These are phyloP conservation scores for Piprites chloris DNA, from an alignment of 2,113 vertebrate species.

Conservation along the genomic window DNA sequence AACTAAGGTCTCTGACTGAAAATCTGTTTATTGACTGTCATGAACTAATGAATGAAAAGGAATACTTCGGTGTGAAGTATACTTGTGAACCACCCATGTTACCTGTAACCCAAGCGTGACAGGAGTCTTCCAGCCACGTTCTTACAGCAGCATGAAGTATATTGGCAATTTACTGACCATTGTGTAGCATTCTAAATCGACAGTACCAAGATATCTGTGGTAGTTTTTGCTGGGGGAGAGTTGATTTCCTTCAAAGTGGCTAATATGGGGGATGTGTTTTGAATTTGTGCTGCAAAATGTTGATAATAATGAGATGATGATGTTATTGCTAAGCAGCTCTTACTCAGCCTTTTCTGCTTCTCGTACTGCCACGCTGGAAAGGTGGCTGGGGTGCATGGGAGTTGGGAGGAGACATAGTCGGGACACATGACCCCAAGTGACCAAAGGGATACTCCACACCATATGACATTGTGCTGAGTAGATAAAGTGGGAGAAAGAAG, in stretches of 20 bases:
- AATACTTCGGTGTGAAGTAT: neutral
- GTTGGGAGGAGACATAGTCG: neutral
- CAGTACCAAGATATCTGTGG: neutral
- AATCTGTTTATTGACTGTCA: neutral
- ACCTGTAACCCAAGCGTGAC: neutral
- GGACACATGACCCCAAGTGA: neutral
- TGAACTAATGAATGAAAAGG: neutral
- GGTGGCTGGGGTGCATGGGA: neutral
- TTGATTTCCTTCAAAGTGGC: neutral
- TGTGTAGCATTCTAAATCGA: neutral
- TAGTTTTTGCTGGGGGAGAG: neutral
- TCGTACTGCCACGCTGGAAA: neutral
- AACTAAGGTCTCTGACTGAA: neutral
- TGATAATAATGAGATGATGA: neutral
- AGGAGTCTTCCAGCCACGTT: neutral
- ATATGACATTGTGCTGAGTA: neutral
- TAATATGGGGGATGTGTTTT: neutral
- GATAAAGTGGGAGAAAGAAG: neutral
- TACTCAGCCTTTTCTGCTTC: neutral
- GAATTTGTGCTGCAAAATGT: neutral
- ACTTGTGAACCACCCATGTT: neutral
- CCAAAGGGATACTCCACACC: neutral
- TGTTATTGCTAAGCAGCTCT: neutral
- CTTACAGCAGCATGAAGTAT: neutral
- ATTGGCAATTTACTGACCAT: neutral